A percentile compares a stretch with the other conserved stretches of the same genome.
Conservation (phyloP, 2,888 invertebrate genomes). For the Sminthurinus aureus region DNA sequence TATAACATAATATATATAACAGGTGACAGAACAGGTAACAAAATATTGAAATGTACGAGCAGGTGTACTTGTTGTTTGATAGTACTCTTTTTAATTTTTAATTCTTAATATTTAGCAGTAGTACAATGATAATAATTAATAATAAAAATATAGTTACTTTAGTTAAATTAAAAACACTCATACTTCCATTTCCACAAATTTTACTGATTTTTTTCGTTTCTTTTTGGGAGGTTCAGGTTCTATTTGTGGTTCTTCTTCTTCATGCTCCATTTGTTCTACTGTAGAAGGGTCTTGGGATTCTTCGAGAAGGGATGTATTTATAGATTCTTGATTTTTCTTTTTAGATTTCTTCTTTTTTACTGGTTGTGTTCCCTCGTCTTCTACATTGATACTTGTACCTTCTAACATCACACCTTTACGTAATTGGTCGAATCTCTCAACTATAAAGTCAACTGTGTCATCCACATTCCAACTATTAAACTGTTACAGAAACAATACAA, state of each 20-base stretch:
- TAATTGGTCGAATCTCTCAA: constrained; percentile 33
- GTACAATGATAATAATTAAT: too few relatives aligned
- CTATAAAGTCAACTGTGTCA: constrained; percentile 1
- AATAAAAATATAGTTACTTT: too few relatives aligned
- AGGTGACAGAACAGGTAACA: too few relatives aligned
- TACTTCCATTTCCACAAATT: neutral
- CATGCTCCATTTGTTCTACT: neutral
- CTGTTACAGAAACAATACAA: neutral
- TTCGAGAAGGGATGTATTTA: too few relatives aligned
- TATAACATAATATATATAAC: too few relatives aligned
- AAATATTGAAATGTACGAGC: too few relatives aligned
- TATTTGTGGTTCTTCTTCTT: neutral
- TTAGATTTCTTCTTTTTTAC: neutral
- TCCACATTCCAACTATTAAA: constrained; percentile 33
- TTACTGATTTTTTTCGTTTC: neutral
- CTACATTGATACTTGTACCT: constrained; percentile 10
- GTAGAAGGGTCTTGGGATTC: too few relatives aligned
- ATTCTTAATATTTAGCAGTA: too few relatives aligned
- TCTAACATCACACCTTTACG: constrained; percentile 15
- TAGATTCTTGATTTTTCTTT: too few relatives aligned
- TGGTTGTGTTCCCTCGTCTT: neutral
- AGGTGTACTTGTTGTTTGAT: too few relatives aligned
- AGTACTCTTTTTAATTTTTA: too few relatives aligned
- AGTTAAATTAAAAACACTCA: neutral
- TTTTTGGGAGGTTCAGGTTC: neutral